Base-by-base conservation (phyloP, 2,113 vertebrate genomes). In the Tringa solitaria region DNA sequence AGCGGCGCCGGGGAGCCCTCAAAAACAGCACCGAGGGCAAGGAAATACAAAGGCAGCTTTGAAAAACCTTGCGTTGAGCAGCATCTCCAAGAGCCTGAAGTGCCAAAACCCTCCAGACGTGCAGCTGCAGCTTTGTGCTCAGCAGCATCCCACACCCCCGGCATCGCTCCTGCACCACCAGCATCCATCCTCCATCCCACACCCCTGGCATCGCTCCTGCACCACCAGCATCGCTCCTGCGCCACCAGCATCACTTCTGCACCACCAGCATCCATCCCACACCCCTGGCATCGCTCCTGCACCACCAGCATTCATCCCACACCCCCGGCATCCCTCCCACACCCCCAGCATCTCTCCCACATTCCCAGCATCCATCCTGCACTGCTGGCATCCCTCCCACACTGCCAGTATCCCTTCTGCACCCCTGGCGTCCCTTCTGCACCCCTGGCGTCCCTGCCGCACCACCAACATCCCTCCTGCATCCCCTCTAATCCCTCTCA, bases 81-180 rank as follows among this genome's bases (percentile, higher is more conserved):
- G 54, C 32, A 8, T n/a, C 20, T 26, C 20, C 0, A 6, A 24
- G 53, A 14, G 11, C 60, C 48, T 17, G 27, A 16, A 6, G 8
- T 2, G 43, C 10, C 28, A 12, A 27, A 54, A 12, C 10, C 12
- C 35, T 17, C 0, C 1, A 48, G 79, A 18, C 0, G 2, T 13
- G 63, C 39, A 16, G 53, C 22, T 1, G 2, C 26, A 30, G 70
- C 46, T 73, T 21, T 19, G 53, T 24, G 60, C 60, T 56, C 67
- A 12, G 76, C 12, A 5, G 39, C 39, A 41, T 37, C 59, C 17
- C 2, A 1, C 12, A 27, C 6, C 8, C n/a, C 9, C 8, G 2
- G 37, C 7, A 80, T 45, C 11, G 3, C 12, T 28, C 32, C 63
- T 2, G 1, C 14, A 54, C 1, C 8, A 21, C 10, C 4, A 4